Percentiles rank a stretch among this genome's conserved stretches.
Evolutionary conservation across 2,797 vertebrate species (phyloP).

Genomic region (Sphenodon punctatus): DNA sequence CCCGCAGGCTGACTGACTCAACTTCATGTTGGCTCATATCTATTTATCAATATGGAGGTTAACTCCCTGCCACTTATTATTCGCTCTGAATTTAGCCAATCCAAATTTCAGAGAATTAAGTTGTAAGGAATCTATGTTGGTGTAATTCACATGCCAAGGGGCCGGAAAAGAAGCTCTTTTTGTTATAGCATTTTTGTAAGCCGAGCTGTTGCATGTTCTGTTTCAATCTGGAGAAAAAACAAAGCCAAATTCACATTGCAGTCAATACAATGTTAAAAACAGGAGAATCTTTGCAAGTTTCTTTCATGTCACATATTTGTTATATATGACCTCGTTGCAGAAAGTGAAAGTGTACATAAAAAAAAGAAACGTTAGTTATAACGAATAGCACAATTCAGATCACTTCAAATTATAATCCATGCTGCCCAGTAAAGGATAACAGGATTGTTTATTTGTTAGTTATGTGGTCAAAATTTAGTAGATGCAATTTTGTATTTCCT

Average conservation of each 20-base stretch:
- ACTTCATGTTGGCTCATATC: too few species aligned
- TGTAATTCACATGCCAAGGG: too few species aligned
- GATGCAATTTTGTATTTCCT: too few species aligned
- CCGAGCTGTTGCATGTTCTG: not conserved
- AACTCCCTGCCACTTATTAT: too few species aligned
- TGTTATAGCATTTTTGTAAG: slow-evolving; percentile 4
- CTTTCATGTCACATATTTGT: not conserved
- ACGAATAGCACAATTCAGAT: not conserved
- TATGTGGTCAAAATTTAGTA: slow-evolving; percentile 13
- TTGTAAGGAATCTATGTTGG: too few species aligned
- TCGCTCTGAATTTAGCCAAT: too few species aligned
- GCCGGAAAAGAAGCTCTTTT: too few species aligned
- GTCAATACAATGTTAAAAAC: not conserved
- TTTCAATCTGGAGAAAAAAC: slow-evolving; percentile 8
- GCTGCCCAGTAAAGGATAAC: not conserved
- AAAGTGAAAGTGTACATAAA: not conserved
- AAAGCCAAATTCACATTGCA: not conserved
- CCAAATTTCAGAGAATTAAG: too few species aligned
- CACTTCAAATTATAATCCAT: not conserved
- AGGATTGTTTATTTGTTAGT: not conserved
- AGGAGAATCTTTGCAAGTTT: not conserved
- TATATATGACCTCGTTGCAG: not conserved
- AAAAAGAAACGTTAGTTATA: not conserved
- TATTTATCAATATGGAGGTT: too few species aligned
- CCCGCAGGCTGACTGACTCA: too few species aligned